A percentile compares a stretch with the other conserved stretches of the same genome.
Conservation (phyloP, 2,797 vertebrate species). For the Hapalemur alaotrensis region DNA sequence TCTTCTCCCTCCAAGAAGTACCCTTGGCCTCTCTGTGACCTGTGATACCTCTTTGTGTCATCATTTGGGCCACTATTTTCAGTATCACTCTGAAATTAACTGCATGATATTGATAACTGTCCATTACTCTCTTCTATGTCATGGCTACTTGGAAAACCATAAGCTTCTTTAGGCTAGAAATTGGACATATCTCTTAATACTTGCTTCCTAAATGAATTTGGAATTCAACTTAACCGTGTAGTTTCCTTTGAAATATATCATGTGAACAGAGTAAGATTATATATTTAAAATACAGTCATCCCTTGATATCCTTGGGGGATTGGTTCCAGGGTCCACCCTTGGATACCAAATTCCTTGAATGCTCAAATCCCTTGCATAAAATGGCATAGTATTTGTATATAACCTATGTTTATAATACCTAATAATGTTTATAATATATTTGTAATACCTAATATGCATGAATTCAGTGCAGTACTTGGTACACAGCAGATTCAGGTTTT, state of each 20-base stretch:
- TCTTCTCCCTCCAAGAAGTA: background rate
- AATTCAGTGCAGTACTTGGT: background rate
- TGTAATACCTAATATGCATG: background rate
- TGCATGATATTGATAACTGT: background rate
- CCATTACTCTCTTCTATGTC: background rate
- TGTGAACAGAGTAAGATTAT: background rate
- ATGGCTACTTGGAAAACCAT: background rate
- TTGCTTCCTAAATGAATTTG: background rate
- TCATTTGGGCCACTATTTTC: background rate
- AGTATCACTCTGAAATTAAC: background rate
- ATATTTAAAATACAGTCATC: slow-evolving; percentile 7
- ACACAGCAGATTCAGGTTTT: background rate
- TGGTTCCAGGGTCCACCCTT: background rate
- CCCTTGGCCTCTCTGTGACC: background rate
- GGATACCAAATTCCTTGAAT: background rate
- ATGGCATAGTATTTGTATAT: background rate
- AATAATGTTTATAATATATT: background rate
- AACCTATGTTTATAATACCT: background rate
- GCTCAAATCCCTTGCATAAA: background rate
- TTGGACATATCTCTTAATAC: background rate
- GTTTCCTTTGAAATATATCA: background rate
- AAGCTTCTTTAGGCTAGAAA: background rate
- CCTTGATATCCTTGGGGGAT: background rate
- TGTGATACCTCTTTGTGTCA: background rate
- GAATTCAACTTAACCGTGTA: background rate